Conservation (phyloP, 2,888 invertebrate genomes). For the Blastobasis lacticolella region DNA sequence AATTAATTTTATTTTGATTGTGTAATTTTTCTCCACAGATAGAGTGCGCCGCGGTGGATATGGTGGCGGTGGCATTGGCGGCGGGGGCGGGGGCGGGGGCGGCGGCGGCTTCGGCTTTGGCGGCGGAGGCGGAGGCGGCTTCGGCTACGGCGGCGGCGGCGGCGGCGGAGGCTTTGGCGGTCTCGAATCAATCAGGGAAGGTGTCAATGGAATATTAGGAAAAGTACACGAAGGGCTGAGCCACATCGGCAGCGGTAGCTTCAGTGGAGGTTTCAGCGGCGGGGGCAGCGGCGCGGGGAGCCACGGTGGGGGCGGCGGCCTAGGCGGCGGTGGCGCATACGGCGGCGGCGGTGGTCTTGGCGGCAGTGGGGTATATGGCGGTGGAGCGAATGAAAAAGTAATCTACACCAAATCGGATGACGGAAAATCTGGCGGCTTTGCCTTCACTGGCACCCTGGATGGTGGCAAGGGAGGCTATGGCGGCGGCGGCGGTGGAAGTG, state of each 20-base stretch:
- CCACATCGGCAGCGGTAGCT: constrained; percentile 18
- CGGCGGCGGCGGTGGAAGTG: constrained; percentile 47
- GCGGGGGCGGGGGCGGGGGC: constrained; percentile 27
- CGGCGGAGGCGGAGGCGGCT: constrained; percentile 15
- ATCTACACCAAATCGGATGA: constrained; percentile 54
- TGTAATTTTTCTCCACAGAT: constrained; percentile 3
- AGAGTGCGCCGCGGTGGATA: constrained; percentile 37
- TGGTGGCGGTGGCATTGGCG: constrained; percentile 19
- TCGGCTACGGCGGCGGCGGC: constrained; percentile 17
- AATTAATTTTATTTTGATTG: no score
- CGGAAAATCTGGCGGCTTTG: constrained; percentile 61
- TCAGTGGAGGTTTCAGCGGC: constrained; percentile 9
- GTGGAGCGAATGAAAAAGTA: constrained; percentile 36
- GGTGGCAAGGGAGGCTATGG: constrained; percentile 56
- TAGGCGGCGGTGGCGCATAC: constrained; percentile 19
- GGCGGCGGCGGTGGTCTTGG: constrained; percentile 15
- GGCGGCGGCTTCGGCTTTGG: constrained; percentile 26
- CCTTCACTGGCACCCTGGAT: constrained; percentile 50
- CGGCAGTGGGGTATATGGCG: constrained; percentile 8
- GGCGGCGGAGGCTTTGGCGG: constrained; percentile 25
- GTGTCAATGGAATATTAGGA: constrained; percentile 39
- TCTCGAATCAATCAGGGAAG: constrained; percentile 33
- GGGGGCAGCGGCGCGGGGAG: constrained; percentile 16
- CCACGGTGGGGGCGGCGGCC: constrained; percentile 15
- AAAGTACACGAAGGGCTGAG: constrained; percentile 37